Evolutionary conservation across 2,797 vertebrate species (phyloP).

Genomic region (Myotis pilosus): DNA sequence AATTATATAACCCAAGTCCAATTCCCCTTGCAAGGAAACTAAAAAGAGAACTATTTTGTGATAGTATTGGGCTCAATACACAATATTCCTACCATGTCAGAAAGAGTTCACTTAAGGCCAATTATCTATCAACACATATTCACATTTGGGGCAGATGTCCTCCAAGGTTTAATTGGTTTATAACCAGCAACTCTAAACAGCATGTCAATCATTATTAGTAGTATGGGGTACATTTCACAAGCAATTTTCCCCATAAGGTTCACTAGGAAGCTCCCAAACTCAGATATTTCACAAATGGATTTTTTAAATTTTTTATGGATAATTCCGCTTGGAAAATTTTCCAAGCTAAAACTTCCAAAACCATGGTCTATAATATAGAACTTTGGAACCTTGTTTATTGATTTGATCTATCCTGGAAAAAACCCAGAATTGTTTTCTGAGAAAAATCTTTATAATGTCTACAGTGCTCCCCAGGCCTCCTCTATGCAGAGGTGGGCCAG

Average conservation of each 20-base stretch:
- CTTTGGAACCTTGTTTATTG: constrained; percentile 53
- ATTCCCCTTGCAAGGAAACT: not conserved
- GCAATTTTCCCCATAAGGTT: not conserved
- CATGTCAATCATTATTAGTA: not conserved
- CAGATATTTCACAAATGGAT: not conserved
- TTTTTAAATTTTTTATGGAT: not conserved
- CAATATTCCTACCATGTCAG: not conserved
- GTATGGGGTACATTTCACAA: not conserved
- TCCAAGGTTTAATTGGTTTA: not conserved
- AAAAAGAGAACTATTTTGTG: not conserved
- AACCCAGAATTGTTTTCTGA: constrained; percentile 61
- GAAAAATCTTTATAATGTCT: constrained; percentile 62
- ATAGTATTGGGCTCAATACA: not conserved
- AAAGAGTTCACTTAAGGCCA: not conserved
- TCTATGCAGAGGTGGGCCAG: not conserved
- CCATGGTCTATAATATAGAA: not conserved
- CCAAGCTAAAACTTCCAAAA: constrained; percentile 3
- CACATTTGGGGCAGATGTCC: not conserved
- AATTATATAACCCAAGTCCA: not conserved
- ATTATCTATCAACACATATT: not conserved
- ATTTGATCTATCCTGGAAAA: constrained; percentile 15
- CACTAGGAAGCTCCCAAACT: not conserved
- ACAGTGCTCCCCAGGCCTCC: not conserved
- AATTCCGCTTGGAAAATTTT: constrained; percentile 29
- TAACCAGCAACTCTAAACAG: not conserved